phyloP scores from a whole-genome alignment of 2,888 invertebrate species.

The Drosophila testacea region DNA sequence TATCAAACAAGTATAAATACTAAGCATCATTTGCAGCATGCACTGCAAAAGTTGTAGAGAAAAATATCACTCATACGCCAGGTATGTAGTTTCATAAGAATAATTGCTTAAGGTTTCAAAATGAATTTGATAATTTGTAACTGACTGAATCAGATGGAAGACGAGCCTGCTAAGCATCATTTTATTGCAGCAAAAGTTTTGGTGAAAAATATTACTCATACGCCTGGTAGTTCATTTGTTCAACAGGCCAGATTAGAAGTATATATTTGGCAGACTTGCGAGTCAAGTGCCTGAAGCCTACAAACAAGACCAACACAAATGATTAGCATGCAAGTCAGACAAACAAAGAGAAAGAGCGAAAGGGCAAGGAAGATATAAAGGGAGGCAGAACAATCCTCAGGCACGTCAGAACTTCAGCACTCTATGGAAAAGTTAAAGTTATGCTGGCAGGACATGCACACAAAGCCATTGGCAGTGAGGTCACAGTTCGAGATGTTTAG shows the following conservation, averaged over 20 bases:
- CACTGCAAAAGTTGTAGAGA: neutral
- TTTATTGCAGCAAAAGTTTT: constrained; percentile 1
- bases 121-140: constrained; percentile 8
- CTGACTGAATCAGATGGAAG: neutral
- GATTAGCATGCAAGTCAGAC: constrained; percentile 40
- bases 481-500: constrained; percentile 37
- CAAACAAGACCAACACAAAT: constrained; percentile 35
- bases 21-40: neutral
- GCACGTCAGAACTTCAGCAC: constrained; percentile 26
- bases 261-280: constrained; percentile 30
- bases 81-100: constrained; percentile 1
- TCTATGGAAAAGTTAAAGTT: constrained; percentile 22
- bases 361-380: neutral
- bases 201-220: constrained; percentile 29
- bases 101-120: neutral
- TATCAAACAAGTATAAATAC: too few species aligned
- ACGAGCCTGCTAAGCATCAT: neutral
- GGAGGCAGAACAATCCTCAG: constrained; percentile 24
- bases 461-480: constrained; percentile 15
- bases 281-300: constrained; percentile 25
- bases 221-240: constrained; percentile 28
- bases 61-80: constrained; percentile 9
- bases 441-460: constrained; percentile 18
- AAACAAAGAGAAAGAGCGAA: neutral
- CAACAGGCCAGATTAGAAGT: constrained; percentile 27